Base-by-base conservation (phyloP, 2,113 vertebrate species). In the Sminthopsis crassicaudata region DNA sequence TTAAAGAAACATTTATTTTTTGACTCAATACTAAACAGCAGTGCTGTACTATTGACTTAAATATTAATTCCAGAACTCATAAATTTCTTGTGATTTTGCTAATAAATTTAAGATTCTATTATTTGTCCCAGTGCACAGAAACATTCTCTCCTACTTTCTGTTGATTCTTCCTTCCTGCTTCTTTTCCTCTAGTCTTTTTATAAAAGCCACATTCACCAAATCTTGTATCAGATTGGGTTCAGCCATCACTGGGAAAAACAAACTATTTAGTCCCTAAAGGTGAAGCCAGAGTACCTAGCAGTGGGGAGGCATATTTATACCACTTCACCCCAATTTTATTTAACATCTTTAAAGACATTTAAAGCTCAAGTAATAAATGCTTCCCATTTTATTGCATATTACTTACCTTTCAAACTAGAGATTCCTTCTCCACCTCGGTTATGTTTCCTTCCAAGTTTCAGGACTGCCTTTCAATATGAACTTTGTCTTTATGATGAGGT, bases 401-500 rank as follows among this genome's bases (percentile, higher is more conserved):
- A 55, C 98, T 57, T 98, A 98, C 98, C 98, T 97, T 91, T 97
- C 91, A 95, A 8, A 48, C 11, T 76, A 53, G 93, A 97, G 84
- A 89, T 9, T 92, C n/a, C 60, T 57, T 60, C 94, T 97, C 93
- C 12, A 55, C 93, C 93, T 84, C 95, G 91, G 10, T 90, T 84
- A 19, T 16, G 36, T 22, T 94, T 96, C 3, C 9, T 94, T 95
- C 27, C 27, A 46, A 94, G 54, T 92, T 52, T 30, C 1, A 90
- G 12, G 90, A 54, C 90, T 92, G 91, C 27, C 93, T 94, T 94
- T 9, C 0, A 60, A 23, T 7, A 27, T 98, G 98, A 98, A 98
- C 99, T 98, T 98, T 98, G 97, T 98, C 92, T 97, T 92, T 93
- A 97, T 51, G 51, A 90, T 24, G 94, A 50, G 42, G 1, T 89